A percentile compares a stretch with the other conserved stretches of the same genome.
These are phyloP conservation scores for Cinara cedri DNA, from an alignment of 2,888 invertebrate species.

Conservation along the genomic window DNA sequence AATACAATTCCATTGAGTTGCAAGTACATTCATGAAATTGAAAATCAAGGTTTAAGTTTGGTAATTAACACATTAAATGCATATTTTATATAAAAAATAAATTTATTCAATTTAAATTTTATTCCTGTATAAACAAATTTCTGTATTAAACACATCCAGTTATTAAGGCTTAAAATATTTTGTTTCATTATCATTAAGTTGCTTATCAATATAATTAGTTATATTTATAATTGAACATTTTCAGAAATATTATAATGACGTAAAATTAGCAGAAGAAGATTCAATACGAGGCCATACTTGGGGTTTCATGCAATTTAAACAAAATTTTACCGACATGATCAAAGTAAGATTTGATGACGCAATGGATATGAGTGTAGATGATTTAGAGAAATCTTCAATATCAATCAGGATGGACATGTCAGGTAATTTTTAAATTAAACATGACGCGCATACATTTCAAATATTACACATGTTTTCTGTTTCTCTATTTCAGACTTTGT, in stretches of 20 bases:
- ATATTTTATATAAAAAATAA: no score
- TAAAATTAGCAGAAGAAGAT: constrained; percentile 1
- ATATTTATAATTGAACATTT: neutral
- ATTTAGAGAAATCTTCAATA: neutral
- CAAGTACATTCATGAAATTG: constrained; percentile 18
- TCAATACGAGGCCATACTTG: neutral
- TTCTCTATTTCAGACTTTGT: constrained; percentile 41
- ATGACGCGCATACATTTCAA: neutral
- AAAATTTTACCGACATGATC: constrained; percentile 40
- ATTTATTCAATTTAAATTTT: no score
- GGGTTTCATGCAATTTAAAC: constrained; percentile 30
- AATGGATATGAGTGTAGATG: neutral
- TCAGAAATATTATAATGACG: constrained; percentile 26
- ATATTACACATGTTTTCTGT: neutral
- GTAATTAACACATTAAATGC: constrained; percentile 13
- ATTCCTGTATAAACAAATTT: no score
- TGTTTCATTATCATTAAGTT: no score
- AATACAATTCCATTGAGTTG: constrained; percentile 36
- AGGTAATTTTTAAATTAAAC: constrained; percentile 6
- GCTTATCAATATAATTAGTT: no score
- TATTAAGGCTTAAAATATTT: no score
- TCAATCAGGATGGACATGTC: constrained; percentile 30
- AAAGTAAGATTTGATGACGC: neutral
- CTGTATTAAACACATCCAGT: no score
- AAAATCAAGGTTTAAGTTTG: constrained; percentile 27